Evolutionary conservation across 2,888 invertebrate species (phyloP).

Genomic region (Onchidella celtica): DNA sequence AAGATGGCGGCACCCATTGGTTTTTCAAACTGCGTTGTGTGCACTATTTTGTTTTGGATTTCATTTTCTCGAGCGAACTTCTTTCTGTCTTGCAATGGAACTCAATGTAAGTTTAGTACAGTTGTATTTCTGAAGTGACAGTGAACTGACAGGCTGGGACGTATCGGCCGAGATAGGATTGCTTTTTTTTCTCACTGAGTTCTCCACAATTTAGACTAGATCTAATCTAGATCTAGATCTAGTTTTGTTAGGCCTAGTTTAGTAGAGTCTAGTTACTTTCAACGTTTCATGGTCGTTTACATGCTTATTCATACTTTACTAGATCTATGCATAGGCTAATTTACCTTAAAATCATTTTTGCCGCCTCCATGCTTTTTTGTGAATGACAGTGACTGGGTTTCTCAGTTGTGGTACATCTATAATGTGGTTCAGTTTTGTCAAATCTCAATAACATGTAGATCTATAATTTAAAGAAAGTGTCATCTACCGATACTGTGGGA

Average conservation of each 20-base stretch:
- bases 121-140: not conserved
- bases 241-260: not conserved
- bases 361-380: too few species aligned
- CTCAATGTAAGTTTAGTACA: not conserved
- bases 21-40: not conserved
- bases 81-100: not conserved
- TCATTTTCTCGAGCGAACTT: not conserved
- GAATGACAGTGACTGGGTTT: too few species aligned
- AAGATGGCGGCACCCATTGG: not conserved
- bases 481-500: too few species aligned
- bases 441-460: too few species aligned
- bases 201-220: not conserved
- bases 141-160: not conserved
- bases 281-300: too few species aligned
- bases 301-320: too few species aligned
- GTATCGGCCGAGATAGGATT: not conserved
- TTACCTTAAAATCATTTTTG: too few species aligned
- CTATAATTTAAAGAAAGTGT: too few species aligned
- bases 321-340: too few species aligned
- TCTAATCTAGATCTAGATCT: constrained; percentile 11
- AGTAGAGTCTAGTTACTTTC: not conserved
- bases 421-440: too few species aligned
- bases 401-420: too few species aligned
- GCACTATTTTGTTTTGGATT: not conserved
- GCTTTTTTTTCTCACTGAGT: not conserved